Evolutionary conservation across 1,140 invertebrate genomes (phyloP), one percentile per base, ranked within the genome.

Genomic region (Leptopilina boulardi): DNA sequence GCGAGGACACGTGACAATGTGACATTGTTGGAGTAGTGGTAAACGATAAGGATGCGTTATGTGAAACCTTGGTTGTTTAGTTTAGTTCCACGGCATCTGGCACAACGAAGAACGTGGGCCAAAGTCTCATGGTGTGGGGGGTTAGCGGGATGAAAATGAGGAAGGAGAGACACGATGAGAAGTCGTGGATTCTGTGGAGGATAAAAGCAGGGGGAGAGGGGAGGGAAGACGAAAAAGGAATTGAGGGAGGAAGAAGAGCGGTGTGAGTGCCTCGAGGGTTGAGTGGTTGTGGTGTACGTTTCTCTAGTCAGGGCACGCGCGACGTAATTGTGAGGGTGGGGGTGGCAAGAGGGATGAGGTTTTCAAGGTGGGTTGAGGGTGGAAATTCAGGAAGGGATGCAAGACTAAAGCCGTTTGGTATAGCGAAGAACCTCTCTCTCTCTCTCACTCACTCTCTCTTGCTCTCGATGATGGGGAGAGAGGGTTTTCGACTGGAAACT

Each of bases 281-380:
- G 76, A 79, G 80, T 85, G 82, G 87, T 86, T 87, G 84, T 81
- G 86, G 84, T 87, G 78, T 85, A 83, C 73, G 85, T 87, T 91
- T 90, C 85, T 77, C 83, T 79, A 90, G 87, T 91, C 90, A 81
- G 79, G 85, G 87, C 90, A 91, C 90, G 89, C 85, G 87, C 89
- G 71, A 81, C 89, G 89, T 91, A 91, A 90, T 91, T 90, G 89
- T 85, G 85, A 90, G 83, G 88, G 86, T 83, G 84, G 87, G 77
- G 80, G 56, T 30, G 56, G 56, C 26, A 66, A 23, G 80, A 78
- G 80, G 81, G 82, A 47, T 30, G 56, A 30, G 59, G 73, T 73
- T 74, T 41, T 44, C 73, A 75, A 47, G 21, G 51, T 70, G 74
- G 23, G 47, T 19, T 78, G 79, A 72, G 82, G 79, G 73, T 77